These are phyloP conservation scores for Sinotaia quadrata DNA, from an alignment of 2,888 invertebrate species.

Conservation along the genomic window DNA sequence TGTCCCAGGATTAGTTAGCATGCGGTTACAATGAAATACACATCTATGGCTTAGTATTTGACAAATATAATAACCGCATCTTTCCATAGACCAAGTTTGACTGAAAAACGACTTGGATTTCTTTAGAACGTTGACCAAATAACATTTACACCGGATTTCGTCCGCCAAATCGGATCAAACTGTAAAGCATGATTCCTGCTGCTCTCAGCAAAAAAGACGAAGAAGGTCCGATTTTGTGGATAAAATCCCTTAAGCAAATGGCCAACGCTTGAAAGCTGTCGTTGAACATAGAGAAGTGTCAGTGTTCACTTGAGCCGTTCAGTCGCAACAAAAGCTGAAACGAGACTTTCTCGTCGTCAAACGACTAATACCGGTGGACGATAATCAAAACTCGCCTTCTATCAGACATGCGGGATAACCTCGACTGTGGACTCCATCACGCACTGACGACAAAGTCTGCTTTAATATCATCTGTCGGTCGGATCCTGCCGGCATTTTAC, in stretches of 20 bases:
- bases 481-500: constrained; percentile 32
- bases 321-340: background rate
- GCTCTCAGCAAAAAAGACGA: too few relatives aligned
- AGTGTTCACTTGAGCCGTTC: background rate
- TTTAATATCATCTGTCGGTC: constrained; percentile 32
- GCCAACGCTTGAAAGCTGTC: constrained; percentile 6
- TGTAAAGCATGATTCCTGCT: constrained; percentile 9
- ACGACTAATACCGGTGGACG: constrained; percentile 4
- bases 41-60: too few relatives aligned
- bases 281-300: constrained; percentile 1
- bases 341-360: constrained; percentile 9
- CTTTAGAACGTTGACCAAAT: too few relatives aligned
- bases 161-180: constrained; percentile 2
- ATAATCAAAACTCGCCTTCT: constrained; percentile 15
- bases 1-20: too few relatives aligned
- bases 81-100: too few relatives aligned
- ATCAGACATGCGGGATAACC: constrained; percentile 13
- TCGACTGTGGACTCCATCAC: background rate
- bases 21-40: too few relatives aligned
- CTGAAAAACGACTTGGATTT: too few relatives aligned
- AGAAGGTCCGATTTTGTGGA: background rate
- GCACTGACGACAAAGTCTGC: constrained; percentile 29
- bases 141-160: background rate
- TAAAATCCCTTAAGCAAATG: constrained; percentile 18
- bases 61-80: too few relatives aligned